Base-by-base conservation (phyloP, 2,888 invertebrate species). In the Emmelina monodactyla region DNA sequence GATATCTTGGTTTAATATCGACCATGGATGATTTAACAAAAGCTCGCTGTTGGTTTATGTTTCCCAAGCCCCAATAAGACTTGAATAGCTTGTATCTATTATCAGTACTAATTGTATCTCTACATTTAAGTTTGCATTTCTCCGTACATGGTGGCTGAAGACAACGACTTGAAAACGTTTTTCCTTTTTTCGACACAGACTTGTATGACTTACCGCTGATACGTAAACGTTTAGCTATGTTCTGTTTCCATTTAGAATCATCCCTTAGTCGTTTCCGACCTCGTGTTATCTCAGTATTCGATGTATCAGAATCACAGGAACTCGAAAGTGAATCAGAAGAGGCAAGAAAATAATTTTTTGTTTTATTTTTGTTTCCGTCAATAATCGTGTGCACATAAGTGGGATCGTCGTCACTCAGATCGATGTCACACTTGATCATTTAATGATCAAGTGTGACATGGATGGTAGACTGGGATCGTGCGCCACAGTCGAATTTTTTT, bases 211-310 rank as follows among this genome's bases (percentile, higher is more conserved):
- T 14, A 12, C 31, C 31, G n/a, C 6, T 12, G 13, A 12, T 31
- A 6, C 14, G 11, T 9, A 31, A 31, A 12, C 3, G 3, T 14
- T 31, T 31, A 12, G 12, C 14, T 10, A 10, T 28, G 14, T 36
- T 34, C 29, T 37, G 39, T 33, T 41, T 37, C 42, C 42, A 42
- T 14, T 33, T 39, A 28, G 11, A 6, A 22, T 33, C 30, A 28
- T 37, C 22, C 12, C 31, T 13, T 10, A n/a, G 14, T n/a, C 39
- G 35, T 35, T 42, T 42, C 11, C 41, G 34, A 10, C 36, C 31
- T 35, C 25, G 33, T 19, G 5, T 31, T 31, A 5, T 11, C 7
- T 7, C 11, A 11, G 5, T 29, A 13, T 28, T 9, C n/a, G 13
- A 34, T 5, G n/a, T 16, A 16, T 12, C 9, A 2, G 34, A 13